Evolutionary conservation across 2,888 invertebrate species (phyloP).

Genomic region (Ormyrus nitidulus): DNA sequence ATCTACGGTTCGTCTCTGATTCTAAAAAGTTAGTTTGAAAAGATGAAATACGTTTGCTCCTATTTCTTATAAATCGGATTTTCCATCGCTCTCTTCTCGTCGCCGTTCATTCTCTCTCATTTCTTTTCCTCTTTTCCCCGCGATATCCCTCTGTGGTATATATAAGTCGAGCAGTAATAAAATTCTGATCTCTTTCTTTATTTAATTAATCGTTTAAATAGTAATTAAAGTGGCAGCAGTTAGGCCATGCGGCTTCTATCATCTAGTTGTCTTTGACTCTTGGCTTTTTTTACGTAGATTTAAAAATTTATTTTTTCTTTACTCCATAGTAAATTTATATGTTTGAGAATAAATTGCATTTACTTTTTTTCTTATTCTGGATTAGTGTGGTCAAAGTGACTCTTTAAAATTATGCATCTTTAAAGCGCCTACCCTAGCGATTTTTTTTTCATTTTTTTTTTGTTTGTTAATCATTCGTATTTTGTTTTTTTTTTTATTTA

Average conservation of each 20-base stretch:
- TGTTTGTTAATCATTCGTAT: constrained; percentile 43
- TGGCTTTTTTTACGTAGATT: constrained; percentile 72
- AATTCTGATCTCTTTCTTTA: constrained; percentile 63
- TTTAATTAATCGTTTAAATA: constrained; percentile 69
- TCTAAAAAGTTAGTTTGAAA: constrained; percentile 73
- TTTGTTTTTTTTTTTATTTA: constrained; percentile 25
- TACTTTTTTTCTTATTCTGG: constrained; percentile 39
- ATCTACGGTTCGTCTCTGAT: constrained; percentile 64
- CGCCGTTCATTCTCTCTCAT: not conserved
- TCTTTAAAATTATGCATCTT: constrained; percentile 68
- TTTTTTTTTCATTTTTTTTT: constrained; percentile 61
- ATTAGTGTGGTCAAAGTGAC: constrained; percentile 64
- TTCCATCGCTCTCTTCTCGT: constrained; percentile 13
- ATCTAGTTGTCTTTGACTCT: constrained; percentile 73
- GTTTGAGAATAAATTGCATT: constrained; percentile 70
- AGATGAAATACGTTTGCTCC: constrained; percentile 58
- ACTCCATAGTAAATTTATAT: constrained; percentile 67
- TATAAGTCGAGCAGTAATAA: constrained; percentile 72
- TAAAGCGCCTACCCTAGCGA: constrained; percentile 73
- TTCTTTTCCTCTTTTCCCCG: not conserved
- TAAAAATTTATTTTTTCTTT: constrained; percentile 67
- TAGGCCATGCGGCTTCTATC: constrained; percentile 75
- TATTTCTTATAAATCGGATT: constrained; percentile 37
- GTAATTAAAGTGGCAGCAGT: constrained; percentile 73
- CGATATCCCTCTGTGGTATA: constrained; percentile 32